Evolutionary conservation across 1,140 invertebrate genomes (phyloP), one percentile per base, ranked within the genome.

Genomic region (Ptiloglossa arizonensis): DNA sequence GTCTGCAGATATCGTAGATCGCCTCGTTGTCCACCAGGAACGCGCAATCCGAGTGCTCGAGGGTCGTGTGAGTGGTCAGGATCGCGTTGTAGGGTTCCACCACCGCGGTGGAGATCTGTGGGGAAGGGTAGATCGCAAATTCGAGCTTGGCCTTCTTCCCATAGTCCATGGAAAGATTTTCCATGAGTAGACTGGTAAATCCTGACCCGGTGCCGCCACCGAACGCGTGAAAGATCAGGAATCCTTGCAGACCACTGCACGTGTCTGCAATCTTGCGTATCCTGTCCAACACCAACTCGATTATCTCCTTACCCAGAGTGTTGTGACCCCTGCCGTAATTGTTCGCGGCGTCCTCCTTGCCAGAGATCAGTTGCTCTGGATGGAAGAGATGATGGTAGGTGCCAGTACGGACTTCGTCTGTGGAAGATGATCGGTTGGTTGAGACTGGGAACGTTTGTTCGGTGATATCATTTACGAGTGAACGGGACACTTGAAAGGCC

Each of bases 71-170:
- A 0, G 96, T 96, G 24, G 96, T 96, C 29, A 97, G 91, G 74
- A 97, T 94, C 2, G 96, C 95, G 89, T 97, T 98, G 93, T 98
- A 98, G 0, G 97, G 97, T 87, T 98, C 97, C 19, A 98, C 97
- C 11, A 97, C 96, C 2, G 97, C 96, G 1, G 96, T 96, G 6
- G 96, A 95, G 11, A 96, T 94, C 92, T 93, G 93, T 17, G 94
- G 94, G 9, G 95, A 94, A 2, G 95, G 95, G 85, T 96, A 96
- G 73, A 96, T 93, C 38, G 93, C 91, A 80, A 96, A 95, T 81
- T 96, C 94, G 9, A 96, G 88, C 90, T 95, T 95, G 0, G 93
- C 92, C 82, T 95, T 95, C 63, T 90, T 89, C 27, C 95, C 94
- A 89, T 95, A 96, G 44, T 96, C 96, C 1, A 96, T 94, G 1